Percentiles rank a stretch among this genome's conserved stretches.
These are phyloP conservation scores for Aphidius ervi DNA, from an alignment of 1,140 invertebrate genomes.

Conservation along the genomic window DNA sequence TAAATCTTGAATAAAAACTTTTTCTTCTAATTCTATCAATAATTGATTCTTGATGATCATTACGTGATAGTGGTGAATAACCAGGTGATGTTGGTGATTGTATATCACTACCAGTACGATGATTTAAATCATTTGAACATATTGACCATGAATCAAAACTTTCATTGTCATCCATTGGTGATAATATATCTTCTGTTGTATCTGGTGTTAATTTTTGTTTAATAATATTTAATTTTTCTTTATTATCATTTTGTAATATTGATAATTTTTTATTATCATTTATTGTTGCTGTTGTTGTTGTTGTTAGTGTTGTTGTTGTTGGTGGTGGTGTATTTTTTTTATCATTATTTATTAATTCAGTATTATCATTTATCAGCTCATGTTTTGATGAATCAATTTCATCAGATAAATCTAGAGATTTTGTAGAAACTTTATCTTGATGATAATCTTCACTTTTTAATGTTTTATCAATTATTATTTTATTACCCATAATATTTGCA, in stretches of 20 bases:
- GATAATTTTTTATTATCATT: too few relatives aligned
- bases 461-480: slow-evolving; percentile 38
- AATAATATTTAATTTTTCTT: background rate
- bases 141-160: slow-evolving; percentile 68
- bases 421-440: background rate
- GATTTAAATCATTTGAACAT: slow-evolving; percentile 56
- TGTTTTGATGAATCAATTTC: too few relatives aligned
- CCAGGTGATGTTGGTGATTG: slow-evolving; percentile 56
- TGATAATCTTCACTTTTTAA: slow-evolving; percentile 25
- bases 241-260: too few relatives aligned
- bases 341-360: too few relatives aligned
- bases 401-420: background rate
- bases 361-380: too few relatives aligned
- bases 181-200: slow-evolving; percentile 48
- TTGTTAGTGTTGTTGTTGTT: background rate
- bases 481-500: slow-evolving; percentile 34
- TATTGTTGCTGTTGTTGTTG: background rate
- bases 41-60: slow-evolving; percentile 64
- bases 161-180: slow-evolving; percentile 59
- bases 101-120: slow-evolving; percentile 35
- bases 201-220: slow-evolving; percentile 12
- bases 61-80: slow-evolving; percentile 38
- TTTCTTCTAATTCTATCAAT: slow-evolving; percentile 81
- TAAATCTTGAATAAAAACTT: slow-evolving; percentile 84
- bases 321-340: slow-evolving; percentile 9